Base-by-base conservation (phyloP, 2,888 invertebrate species). In the Amitus sp. region DNA sequence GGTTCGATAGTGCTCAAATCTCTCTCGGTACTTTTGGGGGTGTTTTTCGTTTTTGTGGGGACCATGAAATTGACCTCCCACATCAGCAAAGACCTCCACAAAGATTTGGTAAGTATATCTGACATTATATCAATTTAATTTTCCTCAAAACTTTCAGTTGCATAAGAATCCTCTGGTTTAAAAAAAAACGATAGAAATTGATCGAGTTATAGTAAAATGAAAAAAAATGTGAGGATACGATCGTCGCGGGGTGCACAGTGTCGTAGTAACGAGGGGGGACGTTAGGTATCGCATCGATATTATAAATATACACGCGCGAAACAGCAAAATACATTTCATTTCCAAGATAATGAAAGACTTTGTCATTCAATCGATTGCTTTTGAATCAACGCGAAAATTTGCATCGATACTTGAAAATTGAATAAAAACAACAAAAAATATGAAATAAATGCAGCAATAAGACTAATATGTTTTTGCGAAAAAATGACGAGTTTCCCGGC, bases 1-100 rank as follows among this genome's bases (percentile, higher is more conserved):
- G 86, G 85, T 73, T 90, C 93, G 70, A 90, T 96, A 75, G 96
- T 96, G 71, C 84, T 97, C 65, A 94, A 90, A 84, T 95, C 95
- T 79, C 87, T 97, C 74, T 96, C 96, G 47, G 86, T 97, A 74
- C 88, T 97, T 49, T 85, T 97, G 79, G 97, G 97, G 62, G 85
- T 96, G 74, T 97, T 97, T 85, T 97, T 97, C 83, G 90, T 97
- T 77, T 96, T 97, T 82, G 94, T 96, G 69, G 97, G 97, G 58
- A 90, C 93, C 58, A 91, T 97, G 78, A 97, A 97, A 85, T 84
- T 97, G 66, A 93, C 96, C 65, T 95, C 95, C 68, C 88, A 91
- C 74, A 89, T 97, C 69, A 96, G 95, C 75, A 94, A 94, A 86
- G 97, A 97, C 84, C 88, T 97, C 65, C 96, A 97, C 83, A 95